Percentiles rank a stretch among this genome's conserved stretches.
Conservation (phyloP, 2,797 vertebrate species). For the Acanthopagrus latus region DNA sequence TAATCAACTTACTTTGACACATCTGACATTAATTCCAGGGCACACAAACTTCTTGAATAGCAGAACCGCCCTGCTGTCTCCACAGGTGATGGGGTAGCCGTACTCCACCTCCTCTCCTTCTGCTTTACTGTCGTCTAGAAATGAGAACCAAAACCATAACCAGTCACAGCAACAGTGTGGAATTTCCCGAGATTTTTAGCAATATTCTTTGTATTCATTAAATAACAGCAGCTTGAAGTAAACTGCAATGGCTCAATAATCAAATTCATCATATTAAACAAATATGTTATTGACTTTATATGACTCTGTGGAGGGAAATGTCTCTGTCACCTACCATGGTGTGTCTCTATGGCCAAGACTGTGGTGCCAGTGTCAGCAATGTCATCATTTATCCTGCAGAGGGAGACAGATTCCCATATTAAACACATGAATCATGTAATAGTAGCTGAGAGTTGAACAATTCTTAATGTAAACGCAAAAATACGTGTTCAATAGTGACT, state of each 20-base stretch:
- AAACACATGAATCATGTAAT: neutral
- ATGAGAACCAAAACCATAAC: slow-evolving; percentile 18
- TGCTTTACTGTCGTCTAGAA: slow-evolving; percentile 59
- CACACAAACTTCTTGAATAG: slow-evolving; percentile 97
- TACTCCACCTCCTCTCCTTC: slow-evolving; percentile 87
- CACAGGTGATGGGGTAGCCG: slow-evolving; percentile 95
- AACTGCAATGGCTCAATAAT: neutral
- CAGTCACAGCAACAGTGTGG: neutral
- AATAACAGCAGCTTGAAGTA: neutral
- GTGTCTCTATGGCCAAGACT: slow-evolving; percentile 90
- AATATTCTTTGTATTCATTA: neutral
- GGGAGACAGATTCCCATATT: slow-evolving; percentile 67
- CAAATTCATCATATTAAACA: neutral
- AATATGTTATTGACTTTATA: neutral
- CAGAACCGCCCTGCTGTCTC: slow-evolving; percentile 93
- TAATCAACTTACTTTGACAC: slow-evolving; percentile 88
- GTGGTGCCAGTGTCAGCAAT: slow-evolving; percentile 86
- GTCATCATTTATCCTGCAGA: slow-evolving; percentile 88
- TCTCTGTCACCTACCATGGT: slow-evolving; percentile 78
- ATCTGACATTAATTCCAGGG: slow-evolving; percentile 95
- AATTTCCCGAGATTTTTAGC: neutral
- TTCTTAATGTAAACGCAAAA: neutral
- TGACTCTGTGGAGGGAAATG: neutral
- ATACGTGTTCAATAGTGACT: neutral
- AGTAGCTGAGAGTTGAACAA: neutral